Evolutionary conservation across 2,888 invertebrate species (phyloP).

Genomic region (Callinectes sapidus): DNA sequence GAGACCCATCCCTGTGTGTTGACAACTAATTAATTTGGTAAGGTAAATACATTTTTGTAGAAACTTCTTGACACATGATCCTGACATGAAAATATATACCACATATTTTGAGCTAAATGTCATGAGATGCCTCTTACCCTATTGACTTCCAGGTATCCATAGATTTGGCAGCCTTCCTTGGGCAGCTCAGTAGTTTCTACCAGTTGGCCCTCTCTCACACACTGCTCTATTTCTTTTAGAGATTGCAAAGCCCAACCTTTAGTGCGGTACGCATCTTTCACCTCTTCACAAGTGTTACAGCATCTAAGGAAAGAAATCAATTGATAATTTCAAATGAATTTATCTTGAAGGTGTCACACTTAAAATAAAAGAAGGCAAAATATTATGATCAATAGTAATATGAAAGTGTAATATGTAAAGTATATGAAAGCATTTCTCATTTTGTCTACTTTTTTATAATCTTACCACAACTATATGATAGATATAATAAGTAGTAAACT

Average conservation of each 20-base stretch:
- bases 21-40: no score
- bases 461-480: no score
- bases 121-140: constrained; percentile 80
- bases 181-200: constrained; percentile 84
- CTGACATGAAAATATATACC: neutral
- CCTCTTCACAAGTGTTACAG: constrained; percentile 97
- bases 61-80: no score
- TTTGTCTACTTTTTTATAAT: no score
- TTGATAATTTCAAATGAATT: no score
- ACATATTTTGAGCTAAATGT: neutral
- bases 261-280: constrained; percentile 91
- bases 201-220: constrained; percentile 84
- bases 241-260: constrained; percentile 91
- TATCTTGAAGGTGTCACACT: no score
- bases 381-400: neutral
- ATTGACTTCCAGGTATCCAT: constrained; percentile 95
- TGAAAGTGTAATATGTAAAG: neutral
- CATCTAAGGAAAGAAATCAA: constrained; percentile 81
- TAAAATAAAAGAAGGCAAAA: neutral
- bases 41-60: no score
- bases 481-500: no score
- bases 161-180: constrained; percentile 95
- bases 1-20: no score
- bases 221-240: constrained; percentile 89
- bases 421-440: no score